Conservation (phyloP, 2,113 vertebrate genomes). For the Pyxicephalus adspersus region DNA sequence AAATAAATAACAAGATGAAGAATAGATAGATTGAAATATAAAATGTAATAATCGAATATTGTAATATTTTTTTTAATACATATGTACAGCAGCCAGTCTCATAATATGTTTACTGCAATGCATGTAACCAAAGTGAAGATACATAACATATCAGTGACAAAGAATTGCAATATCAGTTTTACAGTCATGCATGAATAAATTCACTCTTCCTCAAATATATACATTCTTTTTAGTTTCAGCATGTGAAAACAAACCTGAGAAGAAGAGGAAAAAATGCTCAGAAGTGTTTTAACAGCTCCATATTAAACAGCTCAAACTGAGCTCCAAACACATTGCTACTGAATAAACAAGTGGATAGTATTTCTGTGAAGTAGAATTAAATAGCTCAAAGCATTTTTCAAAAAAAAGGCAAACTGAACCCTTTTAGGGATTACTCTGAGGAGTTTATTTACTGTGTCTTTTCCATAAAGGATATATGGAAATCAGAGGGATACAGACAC, state of each 20-base stretch:
- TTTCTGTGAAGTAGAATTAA: slow-evolving; percentile 96
- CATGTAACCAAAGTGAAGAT: slow-evolving; percentile 19
- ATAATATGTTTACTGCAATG: neutral
- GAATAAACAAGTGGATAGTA: slow-evolving; percentile 89
- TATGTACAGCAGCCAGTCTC: neutral
- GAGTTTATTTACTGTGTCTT: slow-evolving; percentile 95
- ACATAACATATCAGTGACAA: slow-evolving; percentile 46
- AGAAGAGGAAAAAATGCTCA: slow-evolving; percentile 57
- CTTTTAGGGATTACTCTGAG: slow-evolving; percentile 96
- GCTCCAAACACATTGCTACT: slow-evolving; percentile 75
- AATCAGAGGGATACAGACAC: slow-evolving; percentile 94
- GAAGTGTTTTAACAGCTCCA: slow-evolving; percentile 75
- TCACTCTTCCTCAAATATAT: slow-evolving; percentile 49
- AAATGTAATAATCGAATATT: neutral
- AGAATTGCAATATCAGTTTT: slow-evolving; percentile 44
- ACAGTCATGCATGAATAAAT: slow-evolving; percentile 46
- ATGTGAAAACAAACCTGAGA: slow-evolving; percentile 49
- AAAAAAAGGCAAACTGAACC: slow-evolving; percentile 78
- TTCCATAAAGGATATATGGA: slow-evolving; percentile 95
- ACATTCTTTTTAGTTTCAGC: slow-evolving; percentile 48
- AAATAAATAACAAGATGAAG: no score
- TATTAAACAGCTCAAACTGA: slow-evolving; percentile 76
- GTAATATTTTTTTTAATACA: neutral
- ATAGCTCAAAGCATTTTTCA: slow-evolving; percentile 93
- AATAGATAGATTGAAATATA: no score